Evolutionary conservation across 2,888 invertebrate species (phyloP).

Genomic region (Zeuzera pyrina): DNA sequence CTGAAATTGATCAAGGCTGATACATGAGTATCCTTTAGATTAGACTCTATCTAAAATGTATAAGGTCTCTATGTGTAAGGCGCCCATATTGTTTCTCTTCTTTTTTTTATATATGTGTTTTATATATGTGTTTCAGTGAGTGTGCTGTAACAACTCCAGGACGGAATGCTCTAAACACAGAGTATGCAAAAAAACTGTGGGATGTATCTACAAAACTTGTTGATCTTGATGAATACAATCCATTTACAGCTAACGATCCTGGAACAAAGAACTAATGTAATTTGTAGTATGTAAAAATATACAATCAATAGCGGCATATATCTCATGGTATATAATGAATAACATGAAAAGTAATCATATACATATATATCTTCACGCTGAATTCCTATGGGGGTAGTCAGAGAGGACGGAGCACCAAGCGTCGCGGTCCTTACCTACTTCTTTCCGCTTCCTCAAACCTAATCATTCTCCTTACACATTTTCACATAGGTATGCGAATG

Average conservation of each 20-base stretch:
- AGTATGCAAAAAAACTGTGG: slow-evolving; percentile 74
- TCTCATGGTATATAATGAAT: no score
- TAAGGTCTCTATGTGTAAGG: no score
- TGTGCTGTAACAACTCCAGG: slow-evolving; percentile 62
- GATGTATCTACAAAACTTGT: slow-evolving; percentile 72
- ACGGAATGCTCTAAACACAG: slow-evolving; percentile 51
- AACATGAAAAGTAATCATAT: no score
- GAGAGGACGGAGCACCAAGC: no score
- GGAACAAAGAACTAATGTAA: slow-evolving; percentile 20
- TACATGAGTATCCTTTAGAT: neutral
- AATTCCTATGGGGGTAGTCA: no score
- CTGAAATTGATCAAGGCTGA: neutral
- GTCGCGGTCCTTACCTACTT: no score
- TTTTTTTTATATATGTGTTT: neutral
- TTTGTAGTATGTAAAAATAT: neutral
- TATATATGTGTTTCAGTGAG: slow-evolving; percentile 61
- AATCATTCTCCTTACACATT: no score
- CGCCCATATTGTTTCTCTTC: slow-evolving; percentile 3
- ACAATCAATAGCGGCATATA: neutral
- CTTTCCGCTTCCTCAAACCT: no score
- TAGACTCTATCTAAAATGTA: neutral
- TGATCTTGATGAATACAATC: slow-evolving; percentile 47
- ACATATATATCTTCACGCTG: no score
- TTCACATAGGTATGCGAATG: no score
- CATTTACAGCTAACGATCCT: slow-evolving; percentile 42